Conservation (phyloP, 2,113 vertebrate species). For the Recurvirostra avosetta region DNA sequence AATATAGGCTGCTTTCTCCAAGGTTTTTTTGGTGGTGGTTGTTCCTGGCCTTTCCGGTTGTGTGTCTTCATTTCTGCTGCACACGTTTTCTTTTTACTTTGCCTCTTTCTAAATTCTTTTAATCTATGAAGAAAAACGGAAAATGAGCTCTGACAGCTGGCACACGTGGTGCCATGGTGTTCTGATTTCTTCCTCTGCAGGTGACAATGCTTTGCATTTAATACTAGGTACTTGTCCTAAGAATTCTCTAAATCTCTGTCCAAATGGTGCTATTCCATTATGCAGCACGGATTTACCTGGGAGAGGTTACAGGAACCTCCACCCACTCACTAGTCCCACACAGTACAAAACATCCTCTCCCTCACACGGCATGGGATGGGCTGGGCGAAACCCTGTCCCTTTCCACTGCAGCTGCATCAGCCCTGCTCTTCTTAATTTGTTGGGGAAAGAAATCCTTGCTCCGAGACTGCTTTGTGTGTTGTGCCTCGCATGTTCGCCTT, state of each 20-base stretch:
- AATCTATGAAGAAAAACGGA: neutral
- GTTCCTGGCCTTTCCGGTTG: neutral
- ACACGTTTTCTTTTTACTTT: neutral
- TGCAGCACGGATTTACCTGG: neutral
- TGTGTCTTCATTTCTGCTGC: neutral
- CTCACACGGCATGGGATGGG: neutral
- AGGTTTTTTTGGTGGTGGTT: neutral
- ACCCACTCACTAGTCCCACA: neutral
- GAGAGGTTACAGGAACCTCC: neutral
- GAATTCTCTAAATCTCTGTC: neutral
- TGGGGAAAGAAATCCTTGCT: neutral
- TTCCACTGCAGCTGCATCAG: rapidly evolving
- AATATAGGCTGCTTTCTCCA: neutral
- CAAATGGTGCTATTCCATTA: neutral
- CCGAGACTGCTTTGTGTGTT: rapidly evolving
- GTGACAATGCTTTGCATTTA: neutral
- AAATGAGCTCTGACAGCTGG: neutral
- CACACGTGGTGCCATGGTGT: rapidly evolving
- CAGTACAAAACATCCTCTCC: neutral
- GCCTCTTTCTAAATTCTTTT: neutral
- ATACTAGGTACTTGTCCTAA: neutral
- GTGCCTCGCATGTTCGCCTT: rapidly evolving
- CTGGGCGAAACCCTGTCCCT: neutral
- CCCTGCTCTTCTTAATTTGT: neutral
- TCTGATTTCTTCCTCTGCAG: neutral